Evolutionary conservation across 2,113 vertebrate genomes (phyloP).

Genomic region (Galbula dea): DNA sequence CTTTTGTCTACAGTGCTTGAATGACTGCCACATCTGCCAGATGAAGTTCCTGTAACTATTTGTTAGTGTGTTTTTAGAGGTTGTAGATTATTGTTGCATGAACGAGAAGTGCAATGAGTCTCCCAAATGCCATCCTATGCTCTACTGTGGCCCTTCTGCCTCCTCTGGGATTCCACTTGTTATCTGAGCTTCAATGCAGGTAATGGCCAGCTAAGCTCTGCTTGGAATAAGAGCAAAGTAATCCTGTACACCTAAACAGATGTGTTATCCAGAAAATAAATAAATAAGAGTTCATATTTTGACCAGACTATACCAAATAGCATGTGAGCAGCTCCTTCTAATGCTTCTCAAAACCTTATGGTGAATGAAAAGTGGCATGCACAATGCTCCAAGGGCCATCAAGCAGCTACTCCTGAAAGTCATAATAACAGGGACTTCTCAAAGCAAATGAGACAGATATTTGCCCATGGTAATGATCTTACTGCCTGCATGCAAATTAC

Average conservation of each 20-base stretch:
- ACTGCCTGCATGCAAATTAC: neutral
- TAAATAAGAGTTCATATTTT: neutral
- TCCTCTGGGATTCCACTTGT: neutral
- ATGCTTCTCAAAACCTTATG: neutral
- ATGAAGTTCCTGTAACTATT: slow-evolving; percentile 62
- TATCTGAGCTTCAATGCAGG: neutral
- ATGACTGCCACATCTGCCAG: slow-evolving; percentile 66
- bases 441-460: slow-evolving; percentile 16
- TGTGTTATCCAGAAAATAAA: neutral
- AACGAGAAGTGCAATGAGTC: slow-evolving; percentile 51
- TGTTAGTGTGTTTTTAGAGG: slow-evolving; percentile 40
- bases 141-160: neutral
- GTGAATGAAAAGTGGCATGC: slow-evolving; percentile 11
- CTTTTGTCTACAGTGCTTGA: slow-evolving; percentile 45
- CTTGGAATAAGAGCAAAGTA: neutral
- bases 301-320: neutral
- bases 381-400: neutral
- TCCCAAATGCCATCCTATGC: neutral
- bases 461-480: slow-evolving; percentile 29
- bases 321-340: neutral
- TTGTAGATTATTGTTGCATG: slow-evolving; percentile 67
- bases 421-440: slow-evolving; percentile 25
- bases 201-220: neutral
- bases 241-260: neutral
- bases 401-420: slow-evolving; percentile 38